phyloP scores from a whole-genome alignment of 2,888 invertebrate species.

The Bursaphelenchus okinawaensis region DNA sequence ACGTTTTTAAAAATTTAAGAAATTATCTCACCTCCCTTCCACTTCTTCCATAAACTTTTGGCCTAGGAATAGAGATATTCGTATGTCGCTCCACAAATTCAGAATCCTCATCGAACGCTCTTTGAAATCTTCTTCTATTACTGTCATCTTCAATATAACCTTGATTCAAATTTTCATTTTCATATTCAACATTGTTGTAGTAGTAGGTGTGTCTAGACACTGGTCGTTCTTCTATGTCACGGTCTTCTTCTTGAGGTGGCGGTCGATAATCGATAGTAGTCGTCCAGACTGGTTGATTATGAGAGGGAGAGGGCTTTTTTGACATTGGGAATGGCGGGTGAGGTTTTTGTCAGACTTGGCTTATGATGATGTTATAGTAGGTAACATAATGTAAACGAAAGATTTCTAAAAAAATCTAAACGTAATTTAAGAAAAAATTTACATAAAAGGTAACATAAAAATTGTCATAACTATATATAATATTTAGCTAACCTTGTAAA shows the following conservation, averaged over 20 bases:
- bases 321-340: too few species aligned
- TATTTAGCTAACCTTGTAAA: too few species aligned
- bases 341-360: too few species aligned
- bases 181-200: neutral
- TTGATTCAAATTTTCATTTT: neutral
- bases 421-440: too few species aligned
- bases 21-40: neutral
- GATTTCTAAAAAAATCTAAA: too few species aligned
- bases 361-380: too few species aligned
- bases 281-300: neutral
- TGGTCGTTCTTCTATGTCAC: neutral
- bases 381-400: too few species aligned
- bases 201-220: neutral
- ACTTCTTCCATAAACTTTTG: neutral
- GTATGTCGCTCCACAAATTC: neutral
- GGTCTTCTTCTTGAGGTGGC: neutral
- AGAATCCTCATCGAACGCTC: neutral
- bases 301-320: neutral
- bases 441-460: too few species aligned
- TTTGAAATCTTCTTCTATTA: neutral
- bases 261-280: neutral
- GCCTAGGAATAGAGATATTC: neutral
- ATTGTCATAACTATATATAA: too few species aligned
- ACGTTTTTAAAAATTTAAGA: too few species aligned
- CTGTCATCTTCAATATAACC: neutral